Evolutionary conservation across 2,113 vertebrate genomes (phyloP).

Genomic region (Pavo muticus): DNA sequence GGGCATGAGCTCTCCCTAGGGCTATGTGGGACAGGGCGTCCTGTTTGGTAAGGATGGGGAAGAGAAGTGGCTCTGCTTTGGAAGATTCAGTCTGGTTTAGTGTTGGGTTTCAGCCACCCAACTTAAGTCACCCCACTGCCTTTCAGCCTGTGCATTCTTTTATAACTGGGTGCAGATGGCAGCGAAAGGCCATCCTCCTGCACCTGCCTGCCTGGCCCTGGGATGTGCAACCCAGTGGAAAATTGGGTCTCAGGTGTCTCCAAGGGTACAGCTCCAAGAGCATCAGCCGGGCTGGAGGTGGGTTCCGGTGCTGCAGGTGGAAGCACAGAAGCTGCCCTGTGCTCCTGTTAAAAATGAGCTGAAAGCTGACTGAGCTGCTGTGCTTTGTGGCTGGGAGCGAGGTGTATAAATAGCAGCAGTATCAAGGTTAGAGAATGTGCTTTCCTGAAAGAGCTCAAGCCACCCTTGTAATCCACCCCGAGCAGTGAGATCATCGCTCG

Average conservation of each 20-base stretch:
- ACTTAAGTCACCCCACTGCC: not conserved
- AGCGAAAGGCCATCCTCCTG: not conserved
- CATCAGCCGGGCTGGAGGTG: accelerated
- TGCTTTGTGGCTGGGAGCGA: slow-evolving; percentile 6
- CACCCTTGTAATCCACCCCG: slow-evolving; percentile 62
- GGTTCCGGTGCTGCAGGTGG: not conserved
- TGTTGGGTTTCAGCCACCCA: not conserved
- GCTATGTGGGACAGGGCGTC: not conserved
- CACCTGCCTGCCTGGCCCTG: not conserved
- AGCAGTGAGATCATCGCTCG: slow-evolving; percentile 56
- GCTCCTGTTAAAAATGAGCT: not conserved
- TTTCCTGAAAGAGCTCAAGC: slow-evolving; percentile 69
- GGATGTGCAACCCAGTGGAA: slow-evolving; percentile 29
- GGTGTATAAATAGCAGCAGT: slow-evolving; percentile 65
- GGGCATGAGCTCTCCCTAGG: not conserved
- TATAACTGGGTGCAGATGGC: not conserved
- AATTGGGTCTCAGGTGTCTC: not conserved
- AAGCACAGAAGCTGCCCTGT: accelerated
- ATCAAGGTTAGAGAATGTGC: slow-evolving; percentile 68
- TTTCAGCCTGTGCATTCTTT: not conserved
- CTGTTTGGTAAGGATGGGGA: not conserved
- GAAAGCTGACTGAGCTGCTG: slow-evolving; percentile 37
- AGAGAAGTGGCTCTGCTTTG: not conserved
- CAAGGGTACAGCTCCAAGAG: not conserved
- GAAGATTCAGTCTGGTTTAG: not conserved